These are phyloP conservation scores for Pterocles orientalis DNA, from an alignment of 2,113 vertebrate genomes.

Conservation along the genomic window DNA sequence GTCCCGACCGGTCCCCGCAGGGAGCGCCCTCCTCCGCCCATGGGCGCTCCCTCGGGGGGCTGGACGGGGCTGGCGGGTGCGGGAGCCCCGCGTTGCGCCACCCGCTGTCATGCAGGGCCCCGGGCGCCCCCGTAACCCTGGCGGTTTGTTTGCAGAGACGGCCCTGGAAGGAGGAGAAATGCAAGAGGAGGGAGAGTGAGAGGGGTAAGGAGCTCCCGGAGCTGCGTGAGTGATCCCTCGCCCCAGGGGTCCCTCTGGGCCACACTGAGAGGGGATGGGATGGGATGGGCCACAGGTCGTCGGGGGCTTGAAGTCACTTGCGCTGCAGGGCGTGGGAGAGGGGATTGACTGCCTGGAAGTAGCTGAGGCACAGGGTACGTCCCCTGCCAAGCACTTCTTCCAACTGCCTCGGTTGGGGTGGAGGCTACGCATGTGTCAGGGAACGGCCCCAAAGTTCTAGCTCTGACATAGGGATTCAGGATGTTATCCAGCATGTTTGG, in stretches of 20 bases:
- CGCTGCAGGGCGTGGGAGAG: neutral
- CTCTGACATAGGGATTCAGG: neutral
- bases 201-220: slow-evolving; percentile 57
- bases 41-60: neutral
- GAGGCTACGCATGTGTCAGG: rapidly evolving
- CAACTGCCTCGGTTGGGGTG: rapidly evolving
- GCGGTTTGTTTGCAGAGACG: slow-evolving; percentile 58
- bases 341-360: neutral
- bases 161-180: slow-evolving; percentile 62
- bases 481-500: neutral
- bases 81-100: neutral
- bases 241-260: neutral
- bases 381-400: neutral
- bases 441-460: neutral
- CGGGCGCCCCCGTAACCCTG: neutral
- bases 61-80: neutral
- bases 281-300: neutral
- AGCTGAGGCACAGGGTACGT: neutral
- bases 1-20: neutral
- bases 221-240: neutral
- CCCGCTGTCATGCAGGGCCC: neutral
- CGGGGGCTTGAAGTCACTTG: neutral
- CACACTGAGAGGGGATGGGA: neutral
- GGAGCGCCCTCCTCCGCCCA: neutral
- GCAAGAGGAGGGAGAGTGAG: slow-evolving; percentile 68